phyloP scores from a whole-genome alignment of 2,113 vertebrate species.

The Lepus europaeus region DNA sequence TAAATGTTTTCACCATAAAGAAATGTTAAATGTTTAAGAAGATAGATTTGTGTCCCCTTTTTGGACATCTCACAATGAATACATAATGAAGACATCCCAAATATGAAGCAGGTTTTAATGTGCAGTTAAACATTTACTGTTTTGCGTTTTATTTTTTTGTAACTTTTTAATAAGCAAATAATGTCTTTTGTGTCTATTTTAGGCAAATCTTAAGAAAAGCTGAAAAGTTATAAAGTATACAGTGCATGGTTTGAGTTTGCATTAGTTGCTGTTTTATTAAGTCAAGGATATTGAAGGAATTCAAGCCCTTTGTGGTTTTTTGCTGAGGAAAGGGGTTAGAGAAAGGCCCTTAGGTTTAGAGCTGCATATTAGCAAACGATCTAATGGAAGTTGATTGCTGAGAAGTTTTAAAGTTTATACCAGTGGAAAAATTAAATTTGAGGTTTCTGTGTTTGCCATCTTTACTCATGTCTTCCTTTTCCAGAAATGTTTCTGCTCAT shows the following conservation, averaged over 20 bases:
- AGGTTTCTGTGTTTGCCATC: background rate
- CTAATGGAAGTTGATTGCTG: background rate
- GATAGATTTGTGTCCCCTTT: no score
- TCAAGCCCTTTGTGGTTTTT: background rate
- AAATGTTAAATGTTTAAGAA: no score
- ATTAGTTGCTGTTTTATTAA: constrained; percentile 53
- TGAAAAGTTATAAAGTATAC: background rate
- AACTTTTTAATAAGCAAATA: constrained; percentile 5
- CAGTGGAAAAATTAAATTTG: background rate
- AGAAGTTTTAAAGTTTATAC: background rate
- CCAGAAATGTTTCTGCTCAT: background rate
- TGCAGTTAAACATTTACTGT: no score
- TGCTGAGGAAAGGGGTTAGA: background rate
- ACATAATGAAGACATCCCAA: no score
- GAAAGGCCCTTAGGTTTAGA: background rate
- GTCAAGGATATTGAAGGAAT: background rate
- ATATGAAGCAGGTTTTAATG: no score
- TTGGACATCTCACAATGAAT: no score
- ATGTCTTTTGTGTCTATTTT: background rate
- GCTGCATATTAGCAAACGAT: background rate
- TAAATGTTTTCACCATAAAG: no score
- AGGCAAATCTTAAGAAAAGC: background rate
- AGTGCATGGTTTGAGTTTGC: background rate
- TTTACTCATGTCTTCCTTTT: background rate
- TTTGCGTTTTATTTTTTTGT: no score